Percentiles rank a stretch among this genome's conserved stretches.
These are phyloP conservation scores for Habrosyne pyritoides DNA, from an alignment of 2,888 invertebrate species.

Conservation along the genomic window DNA sequence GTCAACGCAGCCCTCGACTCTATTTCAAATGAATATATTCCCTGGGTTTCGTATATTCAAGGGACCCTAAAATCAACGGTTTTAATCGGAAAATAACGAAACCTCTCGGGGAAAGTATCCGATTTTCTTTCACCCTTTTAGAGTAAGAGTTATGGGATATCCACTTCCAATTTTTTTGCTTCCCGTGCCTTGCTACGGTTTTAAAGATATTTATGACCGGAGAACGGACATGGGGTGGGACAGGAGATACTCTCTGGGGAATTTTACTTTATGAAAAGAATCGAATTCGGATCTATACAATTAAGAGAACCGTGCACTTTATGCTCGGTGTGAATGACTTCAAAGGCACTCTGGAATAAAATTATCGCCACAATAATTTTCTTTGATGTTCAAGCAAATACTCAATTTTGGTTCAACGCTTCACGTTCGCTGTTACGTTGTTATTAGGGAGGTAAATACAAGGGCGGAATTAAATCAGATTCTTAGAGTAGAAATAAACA, in stretches of 20 bases:
- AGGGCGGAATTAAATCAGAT: not conserved
- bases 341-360: not conserved
- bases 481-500: not conserved
- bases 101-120: constrained; percentile 7
- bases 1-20: constrained; percentile 1
- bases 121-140: constrained; percentile 3
- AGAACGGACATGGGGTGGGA: constrained; percentile 2
- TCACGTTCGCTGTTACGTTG: not conserved
- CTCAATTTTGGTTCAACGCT: not conserved
- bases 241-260: not conserved
- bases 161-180: constrained; percentile 3
- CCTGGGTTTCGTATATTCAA: not conserved
- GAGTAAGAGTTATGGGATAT: constrained; percentile 7
- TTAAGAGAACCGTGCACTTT: not conserved
- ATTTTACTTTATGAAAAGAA: constrained; percentile 3
- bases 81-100: not conserved
- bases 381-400: not conserved
- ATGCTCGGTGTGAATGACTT: not conserved
- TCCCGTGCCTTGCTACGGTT: not conserved
- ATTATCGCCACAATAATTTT: not conserved
- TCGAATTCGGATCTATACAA: not conserved
- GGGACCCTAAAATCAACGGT: not conserved
- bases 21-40: constrained; percentile 2
- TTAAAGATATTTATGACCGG: constrained; percentile 8
- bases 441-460: not conserved